Evolutionary conservation across 2,888 invertebrate species (phyloP), one percentile per base, ranked within the genome.

Genomic region (Zhuqinia jingwanae): DNA sequence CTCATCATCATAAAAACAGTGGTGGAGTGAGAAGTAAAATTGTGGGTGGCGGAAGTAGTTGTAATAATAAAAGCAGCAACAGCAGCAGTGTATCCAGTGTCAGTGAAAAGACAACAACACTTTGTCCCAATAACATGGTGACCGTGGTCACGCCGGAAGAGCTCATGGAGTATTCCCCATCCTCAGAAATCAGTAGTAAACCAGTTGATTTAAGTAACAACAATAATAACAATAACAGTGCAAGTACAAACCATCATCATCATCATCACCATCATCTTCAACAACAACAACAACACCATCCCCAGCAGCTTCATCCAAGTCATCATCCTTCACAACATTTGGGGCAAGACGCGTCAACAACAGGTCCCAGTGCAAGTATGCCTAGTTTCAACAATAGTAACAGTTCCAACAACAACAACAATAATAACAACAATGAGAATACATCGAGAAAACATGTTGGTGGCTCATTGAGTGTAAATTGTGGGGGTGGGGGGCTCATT

Each of bases 121-220:
- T 45, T 17, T 42, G 56, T 15, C 70, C 53, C 11, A 75, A 20
- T 79, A 82, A 83, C 70, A 84, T 84, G 87, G 88, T 73, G 73
- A 86, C 82, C 13, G 87, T 83, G 3, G 81, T 80, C 25, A 68
- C 77, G 60, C 83, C 83, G 1, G 89, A 90, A 15, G 87, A 89
- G 70, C 77, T 88, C n/a, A 90, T 90, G 90, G 91, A 90, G 22
- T 89, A 90, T 68, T 89, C 88, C 78, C 84, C 88, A 22, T 77
- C 88, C 11, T 73, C 87, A 53, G 90, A 90, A 78, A 78, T 89
- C 47, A 89, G 88, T 45, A 89, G 88, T 45, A 90, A 90, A 68
- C 91, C 91, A 17, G 91, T 91, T n/a, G 91, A 91, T 79, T 86
- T 91, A 78, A 90, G 90, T 77, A 91, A 90, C 82, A 91, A 90